Evolutionary conservation across 2,888 invertebrate species (phyloP).

Genomic region (Yponomeuta cagnagella): DNA sequence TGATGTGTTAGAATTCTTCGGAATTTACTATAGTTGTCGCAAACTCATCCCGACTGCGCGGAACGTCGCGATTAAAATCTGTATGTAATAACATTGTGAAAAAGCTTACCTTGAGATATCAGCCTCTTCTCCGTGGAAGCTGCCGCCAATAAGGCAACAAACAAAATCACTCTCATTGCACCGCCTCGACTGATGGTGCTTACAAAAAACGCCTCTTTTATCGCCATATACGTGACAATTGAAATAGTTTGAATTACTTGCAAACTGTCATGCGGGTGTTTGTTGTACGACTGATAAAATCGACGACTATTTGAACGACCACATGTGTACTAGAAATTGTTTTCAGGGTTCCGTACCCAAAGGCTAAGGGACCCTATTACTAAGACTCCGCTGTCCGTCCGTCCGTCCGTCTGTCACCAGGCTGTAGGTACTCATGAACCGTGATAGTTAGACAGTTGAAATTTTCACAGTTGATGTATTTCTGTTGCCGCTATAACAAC

Average conservation of each 20-base stretch:
- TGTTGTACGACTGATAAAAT: not conserved
- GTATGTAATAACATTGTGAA: not conserved
- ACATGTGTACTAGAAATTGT: not conserved
- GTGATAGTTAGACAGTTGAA: no score
- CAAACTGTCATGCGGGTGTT: not conserved
- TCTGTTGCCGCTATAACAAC: no score
- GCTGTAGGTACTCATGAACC: no score
- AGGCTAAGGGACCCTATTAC: no score
- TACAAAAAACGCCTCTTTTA: conserved; percentile 2
- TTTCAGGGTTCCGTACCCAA: not conserved
- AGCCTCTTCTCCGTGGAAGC: conserved; percentile 30
- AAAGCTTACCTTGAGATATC: conserved; percentile 46
- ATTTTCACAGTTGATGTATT: no score
- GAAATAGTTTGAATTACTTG: conserved; percentile 4
- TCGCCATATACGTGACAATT: not conserved
- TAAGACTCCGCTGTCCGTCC: no score
- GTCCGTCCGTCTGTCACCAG: no score
- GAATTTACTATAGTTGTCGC: no score
- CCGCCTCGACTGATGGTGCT: not conserved
- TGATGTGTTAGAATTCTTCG: no score
- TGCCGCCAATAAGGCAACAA: conserved; percentile 31
- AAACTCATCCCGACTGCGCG: no score
- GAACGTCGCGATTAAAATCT: no score
- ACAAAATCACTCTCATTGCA: conserved; percentile 47
- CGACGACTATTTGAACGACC: not conserved